Evolutionary conservation across 2,797 vertebrate genomes (phyloP), one percentile per base, ranked within the genome.

Genomic region (Myotis findleyi): DNA sequence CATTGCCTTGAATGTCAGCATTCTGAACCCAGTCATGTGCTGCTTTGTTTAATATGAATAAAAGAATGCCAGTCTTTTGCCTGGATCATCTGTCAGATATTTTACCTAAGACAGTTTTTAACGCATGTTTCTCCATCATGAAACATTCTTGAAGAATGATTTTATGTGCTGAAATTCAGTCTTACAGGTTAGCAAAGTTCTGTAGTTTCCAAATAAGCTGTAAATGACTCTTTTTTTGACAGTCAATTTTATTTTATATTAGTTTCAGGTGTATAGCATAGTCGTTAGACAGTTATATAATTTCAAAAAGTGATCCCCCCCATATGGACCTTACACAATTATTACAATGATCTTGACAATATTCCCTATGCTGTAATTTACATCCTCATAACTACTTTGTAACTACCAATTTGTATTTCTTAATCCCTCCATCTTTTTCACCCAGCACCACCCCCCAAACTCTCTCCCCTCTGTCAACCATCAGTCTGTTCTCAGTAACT

Each of bases 71-170:
- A 7, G 4, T 11, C 14, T 77, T 69, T n/a, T 57, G 8, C 6
- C 21, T 68, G 16, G 0, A 16, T 62, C n/a, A 33, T 76, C 36
- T 81, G 23, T 55, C 79, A 85, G 7, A 11, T 59, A 38, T 69
- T 90, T 88, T 51, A n/a, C 14, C 69, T 69, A 77, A 77, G 51
- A 85, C 38, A 75, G 4, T 85, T 85, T 89, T 91, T 38, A 80
- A 51, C 14, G 73, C 6, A 14, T 69, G 36, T 55, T 85, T 5
- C 18, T 88, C 85, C 73, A 66, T 30, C 8, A 41, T 84, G 25
- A 89, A 72, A 25, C 8, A 4, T 71, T 94, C n/a, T 64, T 66
- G 49, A 23, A 81, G 10, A 89, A 77, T 55, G 41, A 82, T 92
- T 72, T 85, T 49, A 53, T 25, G 57, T 17, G 18, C 13, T 75